Conservation (phyloP, 2,888 invertebrate species). For the Cartodere bifasciata region DNA sequence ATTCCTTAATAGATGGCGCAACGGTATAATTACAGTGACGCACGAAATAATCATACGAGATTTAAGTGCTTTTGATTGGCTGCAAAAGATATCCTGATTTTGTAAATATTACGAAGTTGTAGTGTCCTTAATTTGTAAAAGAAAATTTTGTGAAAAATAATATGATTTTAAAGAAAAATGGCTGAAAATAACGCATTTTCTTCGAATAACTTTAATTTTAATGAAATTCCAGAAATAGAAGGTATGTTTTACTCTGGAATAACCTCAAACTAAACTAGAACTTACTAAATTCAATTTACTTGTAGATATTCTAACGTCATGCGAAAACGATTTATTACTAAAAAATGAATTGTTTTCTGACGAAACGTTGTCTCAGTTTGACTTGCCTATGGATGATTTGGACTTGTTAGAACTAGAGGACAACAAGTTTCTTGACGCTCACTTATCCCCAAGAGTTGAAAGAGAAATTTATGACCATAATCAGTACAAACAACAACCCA, state of each 20-base stretch:
- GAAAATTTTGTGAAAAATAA: slow-evolving; percentile 19
- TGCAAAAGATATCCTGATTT: slow-evolving; percentile 12
- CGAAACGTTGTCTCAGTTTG: slow-evolving; percentile 38
- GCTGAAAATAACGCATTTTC: slow-evolving; percentile 34
- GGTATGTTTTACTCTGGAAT: slow-evolving; percentile 36
- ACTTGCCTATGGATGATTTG: slow-evolving; percentile 35
- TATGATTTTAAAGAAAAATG: slow-evolving; percentile 33
- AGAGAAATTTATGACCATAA: slow-evolving; percentile 14
- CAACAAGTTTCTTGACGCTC: slow-evolving; percentile 23
- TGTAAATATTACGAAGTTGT: background rate
- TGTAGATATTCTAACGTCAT: slow-evolving; percentile 53
- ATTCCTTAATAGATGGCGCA: too few species aligned
- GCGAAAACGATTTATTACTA: slow-evolving; percentile 52
- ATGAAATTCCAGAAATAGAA: slow-evolving; percentile 56
- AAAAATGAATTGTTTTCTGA: slow-evolving; percentile 39
- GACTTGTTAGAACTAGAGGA: slow-evolving; percentile 33
- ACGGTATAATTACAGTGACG: too few species aligned
- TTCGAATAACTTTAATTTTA: slow-evolving; percentile 45
- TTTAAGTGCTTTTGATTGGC: slow-evolving; percentile 42
- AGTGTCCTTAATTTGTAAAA: background rate
- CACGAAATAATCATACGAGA: background rate
- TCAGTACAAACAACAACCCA: slow-evolving; percentile 2
- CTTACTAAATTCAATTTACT: slow-evolving; percentile 17
- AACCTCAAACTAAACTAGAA: slow-evolving; percentile 3
- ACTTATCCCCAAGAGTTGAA: slow-evolving; percentile 22